Evolutionary conservation across 2,113 vertebrate genomes (phyloP).

Genomic region (Acrocephalus arundinaceus): DNA sequence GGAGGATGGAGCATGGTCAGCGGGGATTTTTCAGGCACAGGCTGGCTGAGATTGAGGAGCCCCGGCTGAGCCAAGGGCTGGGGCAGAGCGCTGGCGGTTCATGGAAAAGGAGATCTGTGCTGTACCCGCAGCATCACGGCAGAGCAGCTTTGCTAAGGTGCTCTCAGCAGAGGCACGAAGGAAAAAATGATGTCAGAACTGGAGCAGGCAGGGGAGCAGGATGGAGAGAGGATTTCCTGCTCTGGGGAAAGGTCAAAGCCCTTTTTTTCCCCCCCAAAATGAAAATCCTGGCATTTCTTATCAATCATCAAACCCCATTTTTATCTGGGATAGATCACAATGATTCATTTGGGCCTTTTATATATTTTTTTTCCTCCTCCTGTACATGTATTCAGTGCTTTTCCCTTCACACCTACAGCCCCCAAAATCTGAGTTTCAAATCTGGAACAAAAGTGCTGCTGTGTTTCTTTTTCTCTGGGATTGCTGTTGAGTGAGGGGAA

Average conservation of each 20-base stretch:
- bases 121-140: background rate
- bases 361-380: background rate
- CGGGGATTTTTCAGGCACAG: constrained; percentile 9
- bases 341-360: background rate
- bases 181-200: background rate
- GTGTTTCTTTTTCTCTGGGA: background rate
- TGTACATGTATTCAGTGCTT: background rate
- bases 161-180: background rate
- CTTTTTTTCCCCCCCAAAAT: background rate
- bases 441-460: background rate
- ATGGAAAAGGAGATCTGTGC: background rate
- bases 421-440: background rate
- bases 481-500: background rate
- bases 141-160: background rate
- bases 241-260: background rate
- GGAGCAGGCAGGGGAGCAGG: background rate
- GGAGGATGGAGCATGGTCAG: constrained; percentile 30
- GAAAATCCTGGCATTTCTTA: background rate
- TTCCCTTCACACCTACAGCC: background rate
- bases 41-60: background rate
- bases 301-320: background rate
- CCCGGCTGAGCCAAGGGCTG: background rate
- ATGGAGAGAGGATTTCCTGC: background rate
- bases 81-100: background rate
- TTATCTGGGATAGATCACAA: background rate